Evolutionary conservation across 1,140 invertebrate species (phyloP), one percentile per base, ranked within the genome.

Genomic region (Hyles euphorbiae): DNA sequence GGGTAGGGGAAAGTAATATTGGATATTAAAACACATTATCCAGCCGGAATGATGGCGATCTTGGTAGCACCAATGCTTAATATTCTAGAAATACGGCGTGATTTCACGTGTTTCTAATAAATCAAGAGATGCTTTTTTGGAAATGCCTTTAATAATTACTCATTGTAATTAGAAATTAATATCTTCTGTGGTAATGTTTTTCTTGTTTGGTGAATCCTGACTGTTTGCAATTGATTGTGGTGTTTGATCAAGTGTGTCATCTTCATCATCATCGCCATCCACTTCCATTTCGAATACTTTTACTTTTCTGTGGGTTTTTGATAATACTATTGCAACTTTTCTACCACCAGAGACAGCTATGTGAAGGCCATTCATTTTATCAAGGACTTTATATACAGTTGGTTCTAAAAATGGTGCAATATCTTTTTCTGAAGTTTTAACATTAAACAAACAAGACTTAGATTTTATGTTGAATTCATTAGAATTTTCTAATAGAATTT

Each of bases 261-360:
- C 94, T 53, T 96, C 95, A 36, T 96, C 94, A 65, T 97, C 96
- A 65, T 98, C 97, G 5, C 95, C 95, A 74, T 97, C 96, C 0
- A 93, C 94, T 90, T 98, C 97, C 93, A 97, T 98, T 81, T 98
- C 96, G 74, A 96, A 95, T 43, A 98, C 90, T 61, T 95, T 90
- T 47, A 98, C 94, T 81, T 96, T 96, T 56, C 95, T 91, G 60
- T 90, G 89, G 67, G 92, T 95, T 72, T 95, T 94, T 11, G 95
- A 95, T 8, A 98, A 85, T 57, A 98, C 92, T 49, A 97, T 95
- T 7, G 96, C 94, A 32, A 98, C 96, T 90, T 97, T 97, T 45
- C 97, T 90, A 8, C 93, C 92, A 0, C 97, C 96, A 60, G 96
- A 98, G 0, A 98, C 96, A 5, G 96, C 94, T 64, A 98, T 92